These are phyloP conservation scores for Callosobruchus maculatus DNA, from an alignment of 2,888 invertebrate genomes.

Conservation along the genomic window DNA sequence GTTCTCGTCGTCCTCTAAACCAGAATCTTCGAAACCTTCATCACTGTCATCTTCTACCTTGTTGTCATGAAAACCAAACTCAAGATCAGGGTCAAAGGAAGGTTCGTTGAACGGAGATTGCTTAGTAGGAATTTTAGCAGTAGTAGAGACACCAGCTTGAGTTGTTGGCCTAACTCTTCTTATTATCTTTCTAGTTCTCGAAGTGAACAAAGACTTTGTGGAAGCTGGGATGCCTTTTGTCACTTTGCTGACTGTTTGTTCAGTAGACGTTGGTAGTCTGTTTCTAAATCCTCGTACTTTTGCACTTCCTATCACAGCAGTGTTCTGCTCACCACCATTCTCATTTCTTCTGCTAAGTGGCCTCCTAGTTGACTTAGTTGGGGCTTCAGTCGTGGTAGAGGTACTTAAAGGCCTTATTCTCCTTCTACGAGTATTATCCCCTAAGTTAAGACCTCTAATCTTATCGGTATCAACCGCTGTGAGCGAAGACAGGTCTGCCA, in stretches of 20 bases:
- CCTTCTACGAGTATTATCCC: conserved; percentile 17
- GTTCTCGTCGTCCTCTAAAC: conserved; percentile 43
- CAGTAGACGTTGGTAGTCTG: conserved; percentile 12
- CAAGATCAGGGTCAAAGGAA: not conserved
- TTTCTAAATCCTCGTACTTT: conserved; percentile 21
- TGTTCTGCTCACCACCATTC: conserved; percentile 22
- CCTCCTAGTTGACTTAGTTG: conserved; percentile 22
- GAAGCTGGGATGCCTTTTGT: not conserved
- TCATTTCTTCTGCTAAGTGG: conserved; percentile 19
- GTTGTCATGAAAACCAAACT: conserved; percentile 13
- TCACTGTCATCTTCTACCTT: conserved; percentile 21
- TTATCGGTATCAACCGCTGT: conserved; percentile 51
- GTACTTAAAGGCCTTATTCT: conserved; percentile 22
- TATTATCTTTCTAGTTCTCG: conserved; percentile 28
- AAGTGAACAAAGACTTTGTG: conserved; percentile 2
- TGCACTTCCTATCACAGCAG: conserved; percentile 12
- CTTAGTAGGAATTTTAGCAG: not conserved
- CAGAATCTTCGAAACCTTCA: conserved; percentile 23
- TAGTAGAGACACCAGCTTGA: conserved; percentile 4
- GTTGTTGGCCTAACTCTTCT: conserved; percentile 30
- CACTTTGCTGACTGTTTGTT: not conserved
- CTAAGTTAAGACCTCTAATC: conserved; percentile 22
- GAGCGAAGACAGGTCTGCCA: conserved; percentile 55
- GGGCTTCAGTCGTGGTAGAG: conserved; percentile 16
- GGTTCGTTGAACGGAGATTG: not conserved